phyloP scores from a whole-genome alignment of 1,140 invertebrate species.

The Anoplophora glabripennis region DNA sequence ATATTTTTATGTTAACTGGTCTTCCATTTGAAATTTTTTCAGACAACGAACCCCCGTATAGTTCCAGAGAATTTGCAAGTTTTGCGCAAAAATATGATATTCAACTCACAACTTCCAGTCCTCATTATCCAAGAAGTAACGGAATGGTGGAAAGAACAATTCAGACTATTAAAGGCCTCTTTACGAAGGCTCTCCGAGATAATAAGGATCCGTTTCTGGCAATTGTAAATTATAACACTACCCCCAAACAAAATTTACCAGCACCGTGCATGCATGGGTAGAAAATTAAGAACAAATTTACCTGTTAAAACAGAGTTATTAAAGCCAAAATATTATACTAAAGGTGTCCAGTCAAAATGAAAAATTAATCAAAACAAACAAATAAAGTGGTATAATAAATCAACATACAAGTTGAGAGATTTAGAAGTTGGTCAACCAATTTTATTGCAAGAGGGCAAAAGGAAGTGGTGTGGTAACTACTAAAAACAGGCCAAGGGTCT shows the following conservation, averaged over 20 bases:
- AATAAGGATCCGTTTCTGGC: conserved; percentile 14
- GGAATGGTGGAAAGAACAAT: conserved; percentile 46
- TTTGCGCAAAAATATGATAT: conserved; percentile 49
- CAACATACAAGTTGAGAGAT: not conserved
- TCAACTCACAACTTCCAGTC: conserved; percentile 42
- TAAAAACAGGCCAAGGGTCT: too few relatives aligned
- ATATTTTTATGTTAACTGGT: not conserved
- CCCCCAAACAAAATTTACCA: conserved; percentile 15
- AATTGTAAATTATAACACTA: conserved; percentile 16
- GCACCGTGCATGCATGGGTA: conserved; percentile 10
- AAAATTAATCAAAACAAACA: not conserved
- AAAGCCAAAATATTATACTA: not conserved
- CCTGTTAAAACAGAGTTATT: not conserved
- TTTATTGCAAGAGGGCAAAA: too few relatives aligned
- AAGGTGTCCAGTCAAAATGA: not conserved
- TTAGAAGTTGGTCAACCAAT: too few relatives aligned
- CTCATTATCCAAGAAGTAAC: conserved; percentile 50
- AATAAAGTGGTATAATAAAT: not conserved
- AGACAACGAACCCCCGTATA: conserved; percentile 51
- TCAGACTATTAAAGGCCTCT: conserved; percentile 5
- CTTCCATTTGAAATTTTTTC: conserved; percentile 32
- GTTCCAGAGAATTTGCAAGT: conserved; percentile 45
- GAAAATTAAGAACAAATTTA: conserved; percentile 14
- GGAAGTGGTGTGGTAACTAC: too few relatives aligned
- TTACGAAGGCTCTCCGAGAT: conserved; percentile 4